Evolutionary conservation across 2,113 vertebrate species (phyloP).

Genomic region (Lampris incognitus): DNA sequence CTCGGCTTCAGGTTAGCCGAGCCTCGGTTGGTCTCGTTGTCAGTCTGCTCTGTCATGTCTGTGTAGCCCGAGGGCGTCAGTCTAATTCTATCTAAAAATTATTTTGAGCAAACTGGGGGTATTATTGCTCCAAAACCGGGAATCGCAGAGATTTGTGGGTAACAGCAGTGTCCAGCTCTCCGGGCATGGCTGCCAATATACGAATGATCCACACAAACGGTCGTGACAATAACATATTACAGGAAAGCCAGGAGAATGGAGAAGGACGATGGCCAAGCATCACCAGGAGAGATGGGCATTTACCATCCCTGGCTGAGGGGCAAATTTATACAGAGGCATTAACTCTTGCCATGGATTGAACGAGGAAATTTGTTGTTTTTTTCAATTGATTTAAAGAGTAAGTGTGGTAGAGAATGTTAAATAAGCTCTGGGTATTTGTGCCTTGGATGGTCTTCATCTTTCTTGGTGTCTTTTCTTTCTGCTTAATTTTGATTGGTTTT

Average conservation of each 20-base stretch:
- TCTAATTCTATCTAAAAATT: slow-evolving; percentile 66
- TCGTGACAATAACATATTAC: slow-evolving; percentile 49
- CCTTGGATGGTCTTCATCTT: slow-evolving; percentile 30
- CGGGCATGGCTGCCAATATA: slow-evolving; percentile 59
- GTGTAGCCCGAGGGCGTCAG: slow-evolving; percentile 58
- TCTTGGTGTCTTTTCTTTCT: neutral
- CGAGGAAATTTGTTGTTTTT: slow-evolving; percentile 20
- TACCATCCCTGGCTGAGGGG: slow-evolving; percentile 31
- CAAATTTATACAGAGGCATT: slow-evolving; percentile 45
- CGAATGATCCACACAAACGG: slow-evolving; percentile 58
- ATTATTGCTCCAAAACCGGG: slow-evolving; percentile 58
- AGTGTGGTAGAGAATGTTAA: slow-evolving; percentile 42
- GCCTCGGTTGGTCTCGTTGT: slow-evolving; percentile 53
- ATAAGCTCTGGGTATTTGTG: slow-evolving; percentile 16
- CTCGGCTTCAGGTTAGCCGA: slow-evolving; percentile 25
- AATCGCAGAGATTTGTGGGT: slow-evolving; percentile 50
- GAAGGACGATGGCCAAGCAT: slow-evolving; percentile 37
- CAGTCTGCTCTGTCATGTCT: slow-evolving; percentile 56
- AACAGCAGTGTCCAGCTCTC: slow-evolving; percentile 65
- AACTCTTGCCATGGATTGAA: slow-evolving; percentile 33
- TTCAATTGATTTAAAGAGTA: slow-evolving; percentile 57
- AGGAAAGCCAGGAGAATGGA: slow-evolving; percentile 33
- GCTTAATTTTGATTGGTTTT: neutral
- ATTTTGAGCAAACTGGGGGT: slow-evolving; percentile 60
- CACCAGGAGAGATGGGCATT: slow-evolving; percentile 33